Base-by-base conservation (phyloP, 2,113 vertebrate species). In the Pithys albifrons region DNA sequence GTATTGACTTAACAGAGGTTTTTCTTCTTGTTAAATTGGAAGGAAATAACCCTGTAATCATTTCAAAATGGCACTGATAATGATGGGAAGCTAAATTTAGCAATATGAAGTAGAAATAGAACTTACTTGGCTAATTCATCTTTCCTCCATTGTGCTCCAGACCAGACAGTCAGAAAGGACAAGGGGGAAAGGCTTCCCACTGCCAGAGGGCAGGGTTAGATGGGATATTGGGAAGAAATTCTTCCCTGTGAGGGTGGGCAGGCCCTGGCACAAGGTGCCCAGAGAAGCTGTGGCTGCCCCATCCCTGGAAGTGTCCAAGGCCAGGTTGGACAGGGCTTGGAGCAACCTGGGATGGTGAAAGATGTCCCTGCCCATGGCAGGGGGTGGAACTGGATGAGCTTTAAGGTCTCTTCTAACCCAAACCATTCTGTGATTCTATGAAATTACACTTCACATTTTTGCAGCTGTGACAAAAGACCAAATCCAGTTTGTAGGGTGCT, bases 201-300 rank as follows among this genome's bases (percentile, higher is more conserved):
- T 39, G 54, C n/a, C 39, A 54, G n/a, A 75, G 54, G 52, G 23
- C 37, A n/a, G 33, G 7, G 8, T 1, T 46, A 2, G 10, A 25
- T 75, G 28, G 70, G 61, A 59, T 7, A 24, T 9, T 39, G 19
- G 45, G 54, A 29, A 52, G 19, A 2, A 82, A 69, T 69, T 24
- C 1, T 59, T 6, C 27, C 28, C n/a, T 75, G 39, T 0, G 46
- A 82, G 54, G 24, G 8, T 14, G 23, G 12, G 0, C 0, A 81
- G 37, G 19, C 14, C 7, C 45, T 51, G 51, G 67, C 22, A 66
- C 35, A 73, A 49, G 14, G 2, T 64, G 12, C 24, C 19, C 66
- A 49, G 69, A 73, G 59, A 0, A 66, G 59, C 51, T 81, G 76
- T 5, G 59, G 59, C 31, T 81, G 76, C 37, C 18, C 18, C 69